Evolutionary conservation across 2,113 vertebrate genomes (phyloP), one percentile per base, ranked within the genome.

Genomic region (Gracilinanus agilis): DNA sequence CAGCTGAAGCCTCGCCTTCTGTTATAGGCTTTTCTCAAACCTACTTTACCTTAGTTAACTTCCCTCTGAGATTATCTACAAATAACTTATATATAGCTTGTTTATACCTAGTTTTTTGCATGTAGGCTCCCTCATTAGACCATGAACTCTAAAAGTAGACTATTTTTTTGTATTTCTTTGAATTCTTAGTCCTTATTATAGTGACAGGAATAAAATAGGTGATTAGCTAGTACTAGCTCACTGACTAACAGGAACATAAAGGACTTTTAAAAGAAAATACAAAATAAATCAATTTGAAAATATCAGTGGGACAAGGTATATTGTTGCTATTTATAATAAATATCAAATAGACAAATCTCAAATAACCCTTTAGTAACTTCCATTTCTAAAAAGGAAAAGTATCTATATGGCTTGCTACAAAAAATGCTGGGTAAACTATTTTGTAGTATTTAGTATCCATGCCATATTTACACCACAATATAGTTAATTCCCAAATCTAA

Each of bases 401-500:
- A 67, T 67, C 58, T 13, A 55, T 27, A 90, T 24, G 53, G 53
- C 34, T 93, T 94, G 49, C n/a, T 91, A 94, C 10, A 44, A 93
- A 96, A 96, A 3, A 5, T 12, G 3, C 13, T 44, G 92, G 95
- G 94, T 55, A 54, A 92, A 96, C 91, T 56, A 61, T 9, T 97
- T 92, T 89, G 3, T 0, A 4, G 21, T 88, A 94, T 29, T 44
- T 55, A 96, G 96, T 91, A 10, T 90, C 92, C 83, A 94, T 96
- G 54, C 88, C 89, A 90, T 58, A 96, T 92, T 96, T 96, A 93
- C 7, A 53, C 90, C 53, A 94, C 54, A 53, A 95, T 55, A 94
- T 2, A 96, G 88, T 94, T 95, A 96, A 97, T 95, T 98, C 67
- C 56, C 98, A 92, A 97, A 97, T 95, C 97, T 98, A 96, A 98